Base-by-base conservation (phyloP, 2,888 invertebrate species). In the Dryomyza anilis region DNA sequence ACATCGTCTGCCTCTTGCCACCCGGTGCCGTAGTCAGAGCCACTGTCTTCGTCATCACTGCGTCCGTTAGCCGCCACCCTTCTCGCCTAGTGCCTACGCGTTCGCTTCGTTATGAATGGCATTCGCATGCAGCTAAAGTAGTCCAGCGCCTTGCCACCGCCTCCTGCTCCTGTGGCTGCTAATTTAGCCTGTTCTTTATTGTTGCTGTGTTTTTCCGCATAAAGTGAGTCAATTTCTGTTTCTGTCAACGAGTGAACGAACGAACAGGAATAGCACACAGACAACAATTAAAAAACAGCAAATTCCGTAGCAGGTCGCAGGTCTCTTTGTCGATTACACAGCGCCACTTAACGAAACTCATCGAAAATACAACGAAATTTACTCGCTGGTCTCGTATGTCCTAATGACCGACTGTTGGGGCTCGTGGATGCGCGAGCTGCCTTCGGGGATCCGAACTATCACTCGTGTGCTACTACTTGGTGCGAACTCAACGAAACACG, bases 401-500 rank as follows among this genome's bases (percentile, higher is more conserved):
- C 76, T 76, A 77, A 78, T 77, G 78, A 77, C 76, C 78, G 76
- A 77, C 71, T 74, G 68, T 23, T 7, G 33, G 14, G 27, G 29
- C 27, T 19, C 29, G 33, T 21, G 19, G 58, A 48, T 33, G 30
- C 48, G 46, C 21, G 39, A 33, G 23, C 67, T 69, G 69, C 68
- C 45, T 27, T 65, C 25, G 30, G 21, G 56, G 6, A n/a, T n/a
- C n/a, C n/a, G n/a, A n/a, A n/a, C n/a, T n/a, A n/a, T 23, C 21
- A 7, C 14, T 59, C 59, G 59, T 46, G 48, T 16, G 48, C 33
- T 45, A 46, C 30, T 27, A 25, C 27, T 50, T 23, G 25, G 5
- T 25, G 25, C 52, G 43, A 77, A 76, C 78, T 77, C 65, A 79
- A 78, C 81, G 80, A 78, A 79, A 73, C 74, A 76, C 71, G 72